A percentile compares a stretch with the other conserved stretches of the same genome.
Conservation (phyloP, 2,888 invertebrate species). For the Hedychridium roseum region DNA sequence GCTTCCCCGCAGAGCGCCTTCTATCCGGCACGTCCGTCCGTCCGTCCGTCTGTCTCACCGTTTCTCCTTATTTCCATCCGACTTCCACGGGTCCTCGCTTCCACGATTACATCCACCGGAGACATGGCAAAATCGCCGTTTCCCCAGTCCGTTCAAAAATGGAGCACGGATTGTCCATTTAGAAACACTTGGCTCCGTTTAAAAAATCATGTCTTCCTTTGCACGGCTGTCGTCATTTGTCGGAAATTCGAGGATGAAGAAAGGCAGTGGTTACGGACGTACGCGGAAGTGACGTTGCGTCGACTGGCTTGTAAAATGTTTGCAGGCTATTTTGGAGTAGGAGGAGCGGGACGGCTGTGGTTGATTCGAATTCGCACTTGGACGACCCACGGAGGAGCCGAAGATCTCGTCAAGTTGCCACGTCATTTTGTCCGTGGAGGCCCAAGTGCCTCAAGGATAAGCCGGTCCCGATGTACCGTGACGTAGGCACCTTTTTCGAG, state of each 20-base stretch:
- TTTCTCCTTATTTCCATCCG: not conserved
- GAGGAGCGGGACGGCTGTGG: constrained; percentile 27
- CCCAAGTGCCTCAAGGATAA: no score
- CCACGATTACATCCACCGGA: constrained; percentile 1
- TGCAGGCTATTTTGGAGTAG: no score
- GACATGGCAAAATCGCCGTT: no score
- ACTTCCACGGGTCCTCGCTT: not conserved
- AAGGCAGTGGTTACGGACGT: no score
- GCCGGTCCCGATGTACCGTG: constrained; percentile 5
- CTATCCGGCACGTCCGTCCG: constrained; percentile 7
- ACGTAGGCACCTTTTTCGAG: constrained; percentile 27
- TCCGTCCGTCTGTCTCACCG: not conserved
- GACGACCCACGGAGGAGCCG: constrained; percentile 28
- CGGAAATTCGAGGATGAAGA: no score
- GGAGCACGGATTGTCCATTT: no score
- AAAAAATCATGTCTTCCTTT: not conserved
- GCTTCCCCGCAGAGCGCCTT: constrained; percentile 30
- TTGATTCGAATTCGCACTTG: constrained; percentile 41
- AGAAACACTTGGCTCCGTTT: no score
- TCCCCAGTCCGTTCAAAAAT: no score
- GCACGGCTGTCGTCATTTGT: no score
- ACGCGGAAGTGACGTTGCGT: no score
- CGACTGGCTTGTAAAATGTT: no score
- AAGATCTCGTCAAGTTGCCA: constrained; percentile 16
- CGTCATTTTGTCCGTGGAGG: not conserved